These are phyloP conservation scores for Gadus chalcogrammus DNA, from an alignment of 2,113 vertebrate species.

Conservation along the genomic window DNA sequence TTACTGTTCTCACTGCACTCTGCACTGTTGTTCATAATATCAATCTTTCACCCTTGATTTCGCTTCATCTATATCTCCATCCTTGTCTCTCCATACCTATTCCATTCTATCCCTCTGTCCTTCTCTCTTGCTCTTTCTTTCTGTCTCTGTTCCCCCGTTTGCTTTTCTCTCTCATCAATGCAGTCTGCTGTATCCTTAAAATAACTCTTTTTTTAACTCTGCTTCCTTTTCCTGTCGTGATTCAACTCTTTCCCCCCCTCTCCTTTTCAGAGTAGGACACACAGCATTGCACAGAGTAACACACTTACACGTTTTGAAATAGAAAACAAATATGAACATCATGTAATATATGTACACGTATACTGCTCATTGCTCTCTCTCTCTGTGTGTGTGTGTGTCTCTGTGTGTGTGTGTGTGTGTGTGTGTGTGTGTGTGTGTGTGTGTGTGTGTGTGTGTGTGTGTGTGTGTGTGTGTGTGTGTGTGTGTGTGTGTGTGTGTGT, in stretches of 20 bases:
- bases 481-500: not conserved
- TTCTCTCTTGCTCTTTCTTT: slow-evolving; percentile 37
- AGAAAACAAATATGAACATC: no score
- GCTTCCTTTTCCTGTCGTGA: slow-evolving; percentile 44
- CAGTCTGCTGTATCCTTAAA: slow-evolving; percentile 58
- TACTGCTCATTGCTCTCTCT: no score
- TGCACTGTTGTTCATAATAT: slow-evolving; percentile 3
- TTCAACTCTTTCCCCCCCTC: slow-evolving; percentile 13
- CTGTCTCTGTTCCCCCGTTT: slow-evolving; percentile 17
- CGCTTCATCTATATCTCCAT: not conserved
- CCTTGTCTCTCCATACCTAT: not conserved
- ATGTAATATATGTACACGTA: no score
- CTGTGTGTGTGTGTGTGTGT: slow-evolving; percentile 31
- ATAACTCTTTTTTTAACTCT: slow-evolving; percentile 35
- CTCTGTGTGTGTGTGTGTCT: slow-evolving; percentile 36
- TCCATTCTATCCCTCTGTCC: slow-evolving; percentile 16
- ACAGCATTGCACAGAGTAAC: not conserved
- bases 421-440: slow-evolving; percentile 18
- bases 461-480: slow-evolving; percentile 1
- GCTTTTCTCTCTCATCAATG: slow-evolving; percentile 56
- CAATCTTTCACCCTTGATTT: not conserved
- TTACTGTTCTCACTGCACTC: slow-evolving; percentile 6
- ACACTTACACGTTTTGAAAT: slow-evolving; percentile 3
- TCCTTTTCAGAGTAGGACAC: slow-evolving; percentile 16
- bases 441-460: slow-evolving; percentile 18